Conservation (phyloP, 2,888 invertebrate genomes). For the Hirtodrosophila alboralis region DNA sequence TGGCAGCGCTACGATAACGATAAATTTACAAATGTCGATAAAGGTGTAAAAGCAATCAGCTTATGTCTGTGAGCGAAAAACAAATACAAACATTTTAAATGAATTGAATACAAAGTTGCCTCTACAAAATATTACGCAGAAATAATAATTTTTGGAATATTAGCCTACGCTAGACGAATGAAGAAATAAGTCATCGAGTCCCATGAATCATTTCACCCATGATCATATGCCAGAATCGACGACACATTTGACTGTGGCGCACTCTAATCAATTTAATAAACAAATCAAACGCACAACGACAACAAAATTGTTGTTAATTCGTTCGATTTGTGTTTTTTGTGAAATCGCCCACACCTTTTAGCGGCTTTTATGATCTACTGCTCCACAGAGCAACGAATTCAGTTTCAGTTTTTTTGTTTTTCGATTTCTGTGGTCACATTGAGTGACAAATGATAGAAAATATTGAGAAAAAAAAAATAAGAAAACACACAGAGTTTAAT, state of each 20-base stretch:
- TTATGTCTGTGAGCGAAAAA: not conserved
- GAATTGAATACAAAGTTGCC: not conserved
- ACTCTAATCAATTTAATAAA: constrained; percentile 73
- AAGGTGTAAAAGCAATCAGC: constrained; percentile 22
- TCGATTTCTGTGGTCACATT: constrained; percentile 17
- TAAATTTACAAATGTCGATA: constrained; percentile 1
- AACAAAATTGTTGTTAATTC: constrained; percentile 39
- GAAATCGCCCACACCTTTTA: constrained; percentile 79
- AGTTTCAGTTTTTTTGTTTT: constrained; percentile 44
- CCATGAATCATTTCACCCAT: constrained; percentile 57
- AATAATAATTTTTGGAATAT: not conserved
- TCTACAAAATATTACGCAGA: no score
- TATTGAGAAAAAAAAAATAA: constrained; percentile 36
- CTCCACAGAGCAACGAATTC: constrained; percentile 71
- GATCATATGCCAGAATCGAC: constrained; percentile 32
- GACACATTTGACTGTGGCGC: constrained; percentile 29
- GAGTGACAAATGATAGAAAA: constrained; percentile 52
- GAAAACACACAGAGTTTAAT: constrained; percentile 69
- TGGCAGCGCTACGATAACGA: constrained; percentile 30
- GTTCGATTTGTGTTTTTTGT: constrained; percentile 42
- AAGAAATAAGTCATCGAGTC: constrained; percentile 2
- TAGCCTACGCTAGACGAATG: not conserved
- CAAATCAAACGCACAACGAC: constrained; percentile 47
- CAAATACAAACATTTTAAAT: constrained; percentile 3
- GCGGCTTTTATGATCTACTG: constrained; percentile 73